Conservation (phyloP, 2,888 invertebrate genomes). For the Acheta domesticus region DNA sequence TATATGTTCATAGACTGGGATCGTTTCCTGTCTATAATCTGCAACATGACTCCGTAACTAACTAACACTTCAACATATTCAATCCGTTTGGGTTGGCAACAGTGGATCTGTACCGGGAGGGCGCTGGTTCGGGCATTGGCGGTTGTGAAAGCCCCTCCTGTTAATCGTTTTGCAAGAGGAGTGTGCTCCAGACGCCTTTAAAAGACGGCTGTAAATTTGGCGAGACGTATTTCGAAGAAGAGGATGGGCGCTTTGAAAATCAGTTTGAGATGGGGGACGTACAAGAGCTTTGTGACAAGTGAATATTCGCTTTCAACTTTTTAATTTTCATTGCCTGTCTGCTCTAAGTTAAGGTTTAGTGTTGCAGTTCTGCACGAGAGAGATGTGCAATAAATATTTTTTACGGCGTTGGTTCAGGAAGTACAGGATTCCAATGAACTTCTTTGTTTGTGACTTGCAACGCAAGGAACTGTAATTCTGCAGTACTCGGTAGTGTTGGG, state of each 20-base stretch:
- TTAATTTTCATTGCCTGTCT: slow-evolving; percentile 1
- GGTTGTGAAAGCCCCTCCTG: not conserved
- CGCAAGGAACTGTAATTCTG: too few species aligned
- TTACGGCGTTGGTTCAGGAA: not conserved
- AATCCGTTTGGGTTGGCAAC: too few species aligned
- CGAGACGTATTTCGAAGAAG: slow-evolving; percentile 8
- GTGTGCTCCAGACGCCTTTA: slow-evolving; percentile 9
- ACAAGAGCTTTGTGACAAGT: slow-evolving; percentile 11
- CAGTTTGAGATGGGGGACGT: not conserved
- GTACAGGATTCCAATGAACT: not conserved
- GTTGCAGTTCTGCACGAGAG: not conserved
- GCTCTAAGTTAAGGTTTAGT: not conserved
- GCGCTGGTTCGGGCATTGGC: not conserved
- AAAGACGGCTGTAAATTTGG: slow-evolving; percentile 5
- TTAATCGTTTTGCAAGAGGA: not conserved
- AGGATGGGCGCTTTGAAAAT: not conserved
- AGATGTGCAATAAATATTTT: slow-evolving; percentile 6
- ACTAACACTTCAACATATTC: too few species aligned
- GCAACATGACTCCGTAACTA: too few species aligned
- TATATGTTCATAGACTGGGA: too few species aligned
- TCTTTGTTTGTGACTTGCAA: not conserved
- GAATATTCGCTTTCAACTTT: slow-evolving; percentile 18
- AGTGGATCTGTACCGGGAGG: not conserved
- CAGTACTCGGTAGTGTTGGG: too few species aligned
- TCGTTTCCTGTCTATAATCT: too few species aligned